Conservation (phyloP, 1,140 invertebrate genomes). For the Heterodera schachtii region DNA sequence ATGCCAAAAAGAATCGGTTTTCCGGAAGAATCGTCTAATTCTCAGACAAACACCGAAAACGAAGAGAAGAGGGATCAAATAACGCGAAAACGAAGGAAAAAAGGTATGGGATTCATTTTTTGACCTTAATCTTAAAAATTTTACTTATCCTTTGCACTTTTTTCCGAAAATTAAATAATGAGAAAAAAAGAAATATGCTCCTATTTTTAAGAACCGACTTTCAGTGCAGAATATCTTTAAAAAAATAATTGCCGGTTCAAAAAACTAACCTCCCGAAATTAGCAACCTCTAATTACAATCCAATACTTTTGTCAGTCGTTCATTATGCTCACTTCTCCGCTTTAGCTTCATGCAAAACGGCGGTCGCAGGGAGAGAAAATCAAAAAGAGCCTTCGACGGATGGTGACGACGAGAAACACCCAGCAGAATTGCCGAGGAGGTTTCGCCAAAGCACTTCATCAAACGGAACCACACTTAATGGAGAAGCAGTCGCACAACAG, state of each 20-base stretch:
- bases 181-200: too few relatives aligned
- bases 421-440: neutral
- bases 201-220: too few relatives aligned
- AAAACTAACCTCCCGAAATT: too few relatives aligned
- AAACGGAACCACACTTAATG: neutral
- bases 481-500: neutral
- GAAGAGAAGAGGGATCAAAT: neutral
- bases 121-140: too few relatives aligned
- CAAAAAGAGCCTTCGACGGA: conserved; percentile 17
- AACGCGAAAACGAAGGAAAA: conserved; percentile 3
- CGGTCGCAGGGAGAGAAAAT: neutral
- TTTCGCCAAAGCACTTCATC: neutral
- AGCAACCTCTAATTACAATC: too few relatives aligned
- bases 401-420: conserved; percentile 10
- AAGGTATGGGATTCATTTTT: conserved; percentile 12
- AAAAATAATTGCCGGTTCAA: too few relatives aligned
- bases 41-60: conserved; percentile 10
- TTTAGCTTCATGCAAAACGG: conserved; percentile 3
- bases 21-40: neutral
- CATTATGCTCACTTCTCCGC: neutral
- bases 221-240: too few relatives aligned
- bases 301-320: neutral
- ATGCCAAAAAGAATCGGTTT: neutral
- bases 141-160: too few relatives aligned
- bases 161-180: too few relatives aligned